Base-by-base conservation (phyloP, 2,113 vertebrate genomes). In the Cololabis saira region DNA sequence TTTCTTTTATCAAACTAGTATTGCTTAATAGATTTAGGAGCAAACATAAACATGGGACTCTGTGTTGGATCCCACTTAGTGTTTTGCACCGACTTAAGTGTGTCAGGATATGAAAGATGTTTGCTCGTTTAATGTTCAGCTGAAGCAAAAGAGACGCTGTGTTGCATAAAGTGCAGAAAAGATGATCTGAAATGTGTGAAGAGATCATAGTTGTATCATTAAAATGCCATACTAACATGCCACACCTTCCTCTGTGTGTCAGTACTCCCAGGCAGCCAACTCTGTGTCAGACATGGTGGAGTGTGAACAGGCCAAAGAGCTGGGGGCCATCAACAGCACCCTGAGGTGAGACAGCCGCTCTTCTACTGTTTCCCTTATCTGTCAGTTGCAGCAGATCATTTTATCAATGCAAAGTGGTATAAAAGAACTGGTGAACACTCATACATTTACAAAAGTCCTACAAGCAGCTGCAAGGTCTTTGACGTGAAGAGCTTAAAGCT, bases 251-350 rank as follows among this genome's bases (percentile, higher is more conserved):
- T 54, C n/a, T 62, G 4, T 43, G 2, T 66, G 11, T 52, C 87
- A 98, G 96, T 97, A 95, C 76, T 95, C 93, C 48, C 92, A 94
- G 84, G 92, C 69, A 0, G 89, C 87, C 27, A 95, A 94, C 61
- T 78, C 77, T 3, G 89, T 92, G 56, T 88, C 90, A 51, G 95
- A 95, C 51, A 37, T 95, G 43, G 87, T 93, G 15, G 96, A 95
- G 45, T 99, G 97, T 84, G 95, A 97, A 51, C 96, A 97, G 90
- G 95, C 93, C 51, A 93, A 93, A 69, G 95, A 97, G 54, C 94
- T 99, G 79, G 97, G 97, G 33, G 97, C 97, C 64, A 89, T 98
- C 81, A 98, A 99, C 90, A 97, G 93, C 92, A 98, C 96, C 3
- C 90, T 99, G 83, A 99, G 97, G 97, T 95, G 92, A 89, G 83